phyloP scores from a whole-genome alignment of 2,113 vertebrate species.

The Tragulus kanchil region DNA sequence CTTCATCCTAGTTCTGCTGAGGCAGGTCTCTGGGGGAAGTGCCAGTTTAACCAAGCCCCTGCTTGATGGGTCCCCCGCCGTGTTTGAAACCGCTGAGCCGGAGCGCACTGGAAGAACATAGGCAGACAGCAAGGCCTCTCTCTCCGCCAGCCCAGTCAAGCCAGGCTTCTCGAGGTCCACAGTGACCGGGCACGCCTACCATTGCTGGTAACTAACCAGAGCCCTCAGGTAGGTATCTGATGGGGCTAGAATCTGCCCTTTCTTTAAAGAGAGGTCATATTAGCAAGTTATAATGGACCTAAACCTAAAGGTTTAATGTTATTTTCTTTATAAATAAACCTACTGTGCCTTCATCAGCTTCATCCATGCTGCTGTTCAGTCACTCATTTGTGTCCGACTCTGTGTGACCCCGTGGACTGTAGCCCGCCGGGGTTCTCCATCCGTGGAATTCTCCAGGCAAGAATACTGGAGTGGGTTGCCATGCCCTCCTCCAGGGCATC shows the following conservation, averaged over 20 bases:
- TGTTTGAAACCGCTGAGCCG: background rate
- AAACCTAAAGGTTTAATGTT: background rate
- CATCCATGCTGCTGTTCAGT: no score
- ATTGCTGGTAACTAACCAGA: background rate
- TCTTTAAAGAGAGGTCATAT: background rate
- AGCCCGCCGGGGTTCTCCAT: no score
- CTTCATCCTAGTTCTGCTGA: background rate
- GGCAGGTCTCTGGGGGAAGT: background rate
- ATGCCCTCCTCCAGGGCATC: no score
- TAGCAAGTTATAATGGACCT: background rate
- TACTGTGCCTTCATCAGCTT: background rate
- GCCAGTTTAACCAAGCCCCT: background rate
- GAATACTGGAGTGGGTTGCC: no score
- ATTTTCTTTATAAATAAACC: background rate
- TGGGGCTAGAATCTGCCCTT: background rate
- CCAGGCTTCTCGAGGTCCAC: background rate
- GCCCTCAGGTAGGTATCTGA: background rate
- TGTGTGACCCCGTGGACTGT: no score
- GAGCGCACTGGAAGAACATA: rapidly evolving
- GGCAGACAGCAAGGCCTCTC: background rate
- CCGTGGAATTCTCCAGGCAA: no score
- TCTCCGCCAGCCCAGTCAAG: background rate
- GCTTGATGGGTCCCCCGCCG: background rate
- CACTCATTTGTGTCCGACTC: no score
- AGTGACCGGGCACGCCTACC: background rate